phyloP scores from a whole-genome alignment of 2,113 vertebrate species.

The Marmota monax region DNA sequence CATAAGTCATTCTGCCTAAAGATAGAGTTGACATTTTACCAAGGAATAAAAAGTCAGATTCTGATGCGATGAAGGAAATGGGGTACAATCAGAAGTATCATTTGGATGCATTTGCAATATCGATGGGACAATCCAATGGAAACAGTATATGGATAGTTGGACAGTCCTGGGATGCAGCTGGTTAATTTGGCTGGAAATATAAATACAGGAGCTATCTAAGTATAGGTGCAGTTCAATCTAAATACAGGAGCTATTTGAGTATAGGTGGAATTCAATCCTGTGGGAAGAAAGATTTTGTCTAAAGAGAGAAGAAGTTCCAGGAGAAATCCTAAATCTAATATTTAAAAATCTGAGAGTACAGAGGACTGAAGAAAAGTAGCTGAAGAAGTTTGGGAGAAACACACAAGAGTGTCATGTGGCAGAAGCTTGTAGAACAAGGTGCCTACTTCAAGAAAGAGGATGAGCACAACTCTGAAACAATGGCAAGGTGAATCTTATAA shows the following conservation, averaged over 20 bases:
- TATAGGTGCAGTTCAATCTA: neutral
- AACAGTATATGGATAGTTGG: neutral
- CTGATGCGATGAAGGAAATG: neutral
- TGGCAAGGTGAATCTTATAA: neutral
- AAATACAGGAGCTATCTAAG: no score
- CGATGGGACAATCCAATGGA: neutral
- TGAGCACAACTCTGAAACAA: neutral
- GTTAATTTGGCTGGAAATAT: neutral
- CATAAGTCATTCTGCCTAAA: slow-evolving; percentile 34
- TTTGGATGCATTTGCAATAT: neutral
- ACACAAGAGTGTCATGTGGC: neutral
- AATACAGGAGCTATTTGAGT: neutral
- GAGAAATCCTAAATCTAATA: neutral
- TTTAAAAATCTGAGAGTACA: neutral
- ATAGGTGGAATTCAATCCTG: neutral
- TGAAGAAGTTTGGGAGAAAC: neutral
- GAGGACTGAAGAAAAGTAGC: neutral
- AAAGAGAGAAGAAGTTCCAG: neutral
- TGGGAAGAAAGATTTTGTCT: neutral
- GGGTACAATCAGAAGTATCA: neutral
- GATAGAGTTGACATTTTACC: slow-evolving; percentile 9
- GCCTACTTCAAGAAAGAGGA: neutral
- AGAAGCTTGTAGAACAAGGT: neutral
- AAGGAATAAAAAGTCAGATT: neutral
- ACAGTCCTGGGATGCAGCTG: neutral